Evolutionary conservation across 1,140 invertebrate genomes (phyloP).

Genomic region (Ericerus pela): DNA sequence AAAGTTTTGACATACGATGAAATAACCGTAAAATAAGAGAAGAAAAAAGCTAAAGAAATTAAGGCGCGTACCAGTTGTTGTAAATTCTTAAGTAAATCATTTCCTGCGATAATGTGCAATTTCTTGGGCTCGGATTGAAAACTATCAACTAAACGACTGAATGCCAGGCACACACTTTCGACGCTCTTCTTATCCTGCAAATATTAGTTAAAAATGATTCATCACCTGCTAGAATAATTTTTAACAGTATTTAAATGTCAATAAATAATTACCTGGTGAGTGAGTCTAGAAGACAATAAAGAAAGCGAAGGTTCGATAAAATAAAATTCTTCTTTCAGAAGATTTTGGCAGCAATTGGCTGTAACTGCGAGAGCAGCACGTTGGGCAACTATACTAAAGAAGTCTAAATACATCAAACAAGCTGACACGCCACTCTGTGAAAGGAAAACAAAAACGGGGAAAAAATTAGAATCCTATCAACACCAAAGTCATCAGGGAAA

Average conservation of each 20-base stretch:
- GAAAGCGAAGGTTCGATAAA: slow-evolving; percentile 77
- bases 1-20: too few species aligned
- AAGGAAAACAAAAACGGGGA: too few species aligned
- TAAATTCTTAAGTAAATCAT: slow-evolving; percentile 78
- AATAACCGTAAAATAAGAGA: too few species aligned
- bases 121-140: slow-evolving; percentile 81
- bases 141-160: slow-evolving; percentile 89
- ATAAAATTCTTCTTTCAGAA: slow-evolving; percentile 84
- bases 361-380: slow-evolving; percentile 85
- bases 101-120: slow-evolving; percentile 87
- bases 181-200: slow-evolving; percentile 86
- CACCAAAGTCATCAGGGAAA: too few species aligned
- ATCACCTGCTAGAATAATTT: background rate
- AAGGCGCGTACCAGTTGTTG: slow-evolving; percentile 71
- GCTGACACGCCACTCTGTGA: slow-evolving; percentile 79
- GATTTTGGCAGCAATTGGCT: slow-evolving; percentile 91
- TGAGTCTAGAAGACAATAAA: slow-evolving; percentile 67
- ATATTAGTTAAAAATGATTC: slow-evolving; percentile 5
- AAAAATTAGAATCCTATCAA: too few species aligned
- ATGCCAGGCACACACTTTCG: slow-evolving; percentile 90
- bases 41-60: too few species aligned
- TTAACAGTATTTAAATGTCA: background rate
- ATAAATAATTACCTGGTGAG: slow-evolving; percentile 49
- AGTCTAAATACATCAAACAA: slow-evolving; percentile 90
- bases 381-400: slow-evolving; percentile 94